Conservation (phyloP, 2,888 invertebrate genomes). For the Eurois occulta region DNA sequence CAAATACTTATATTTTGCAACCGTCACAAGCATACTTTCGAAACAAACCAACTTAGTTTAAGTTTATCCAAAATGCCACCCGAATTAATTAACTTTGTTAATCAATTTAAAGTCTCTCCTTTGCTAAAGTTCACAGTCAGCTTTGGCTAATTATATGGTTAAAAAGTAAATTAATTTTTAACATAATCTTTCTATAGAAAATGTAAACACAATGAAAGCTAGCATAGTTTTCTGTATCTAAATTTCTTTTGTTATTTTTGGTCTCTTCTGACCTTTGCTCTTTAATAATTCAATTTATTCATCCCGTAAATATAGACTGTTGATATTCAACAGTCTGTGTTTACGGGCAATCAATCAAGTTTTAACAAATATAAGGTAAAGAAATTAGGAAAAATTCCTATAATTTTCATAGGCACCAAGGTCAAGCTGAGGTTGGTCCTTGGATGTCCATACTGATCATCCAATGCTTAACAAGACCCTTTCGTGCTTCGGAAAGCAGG, state of each 20-base stretch:
- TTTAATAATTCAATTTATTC: conserved; percentile 18
- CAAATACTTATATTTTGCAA: neutral
- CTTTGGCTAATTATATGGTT: conserved; percentile 26
- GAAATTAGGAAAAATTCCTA: too few species aligned
- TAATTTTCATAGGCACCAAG: neutral
- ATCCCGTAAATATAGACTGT: conserved; percentile 18
- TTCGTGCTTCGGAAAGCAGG: too few species aligned
- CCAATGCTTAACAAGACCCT: neutral
- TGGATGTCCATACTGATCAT: neutral
- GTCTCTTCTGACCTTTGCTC: neutral
- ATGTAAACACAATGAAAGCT: neutral
- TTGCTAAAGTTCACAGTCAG: conserved; percentile 28
- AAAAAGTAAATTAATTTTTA: conserved; percentile 19
- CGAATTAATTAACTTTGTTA: conserved; percentile 53
- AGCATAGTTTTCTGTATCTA: neutral
- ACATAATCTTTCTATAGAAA: neutral
- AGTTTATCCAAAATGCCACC: conserved; percentile 44
- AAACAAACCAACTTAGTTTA: conserved; percentile 31
- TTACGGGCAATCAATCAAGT: conserved; percentile 24
- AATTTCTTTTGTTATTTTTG: neutral
- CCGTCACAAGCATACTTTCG: conserved; percentile 28
- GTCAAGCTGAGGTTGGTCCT: neutral
- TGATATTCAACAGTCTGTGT: conserved; percentile 33
- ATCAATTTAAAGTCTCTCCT: conserved; percentile 47
- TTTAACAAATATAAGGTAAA: conserved; percentile 5